Conservation (phyloP, 1,140 invertebrate species). For the Heterodera carotae region DNA sequence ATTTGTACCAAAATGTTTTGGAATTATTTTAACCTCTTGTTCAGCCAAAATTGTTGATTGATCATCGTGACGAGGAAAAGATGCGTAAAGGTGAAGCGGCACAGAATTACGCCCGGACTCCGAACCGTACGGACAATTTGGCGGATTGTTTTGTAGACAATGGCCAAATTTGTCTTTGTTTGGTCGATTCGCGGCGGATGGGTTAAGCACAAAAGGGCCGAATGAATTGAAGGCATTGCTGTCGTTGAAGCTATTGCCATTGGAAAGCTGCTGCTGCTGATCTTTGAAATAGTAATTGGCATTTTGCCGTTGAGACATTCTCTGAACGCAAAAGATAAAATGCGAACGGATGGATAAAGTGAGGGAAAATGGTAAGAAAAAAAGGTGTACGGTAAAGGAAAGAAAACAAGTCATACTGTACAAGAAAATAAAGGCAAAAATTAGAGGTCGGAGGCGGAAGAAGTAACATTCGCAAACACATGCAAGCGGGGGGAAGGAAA, state of each 20-base stretch:
- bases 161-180: too few species aligned
- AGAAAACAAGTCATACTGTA: not conserved
- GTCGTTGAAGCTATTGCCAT: not conserved
- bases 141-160: too few species aligned
- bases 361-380: not conserved
- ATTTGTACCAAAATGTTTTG: not conserved
- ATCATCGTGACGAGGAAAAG: not conserved
- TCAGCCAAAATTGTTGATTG: not conserved
- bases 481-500: not conserved
- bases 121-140: too few species aligned
- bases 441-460: not conserved
- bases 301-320: not conserved
- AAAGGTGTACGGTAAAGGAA: not conserved
- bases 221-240: not conserved
- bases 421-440: too few species aligned
- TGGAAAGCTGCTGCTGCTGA: not conserved
- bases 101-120: not conserved
- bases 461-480: not conserved
- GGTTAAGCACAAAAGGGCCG: too few species aligned
- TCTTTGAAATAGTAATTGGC: not conserved
- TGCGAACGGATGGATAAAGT: too few species aligned
- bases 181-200: too few species aligned
- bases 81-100: not conserved
- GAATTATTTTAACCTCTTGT: not conserved
- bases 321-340: not conserved